Evolutionary conservation across 2,113 vertebrate species (phyloP), one percentile per base, ranked within the genome.

Genomic region (Pygathrix nemaeus): DNA sequence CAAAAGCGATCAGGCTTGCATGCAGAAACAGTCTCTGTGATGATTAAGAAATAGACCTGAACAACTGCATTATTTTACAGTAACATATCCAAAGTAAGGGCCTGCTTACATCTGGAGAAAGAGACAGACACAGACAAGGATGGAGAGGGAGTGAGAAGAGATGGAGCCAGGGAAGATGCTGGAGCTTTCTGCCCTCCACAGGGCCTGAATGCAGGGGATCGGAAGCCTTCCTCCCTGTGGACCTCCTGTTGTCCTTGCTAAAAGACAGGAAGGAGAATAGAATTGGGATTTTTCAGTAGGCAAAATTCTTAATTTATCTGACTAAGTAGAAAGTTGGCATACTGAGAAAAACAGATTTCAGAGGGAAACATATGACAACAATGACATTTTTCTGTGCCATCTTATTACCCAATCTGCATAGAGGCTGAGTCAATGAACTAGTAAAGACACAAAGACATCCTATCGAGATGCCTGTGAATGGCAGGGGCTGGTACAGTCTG

Each of bases 291-390:
- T 94, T 66, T 87, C 89, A 72, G 55, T 82, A 92, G 48, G 84
- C 32, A 70, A 79, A 80, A 52, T 79, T 83, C 32, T 57, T 79
- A 27, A 50, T 93, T 86, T 92, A 40, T 86, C n/a, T 59, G 52
- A 43, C n/a, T 48, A 43, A 21, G 66, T 61, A 72, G 52, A 83
- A 94, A 87, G n/a, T 91, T 96, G 86, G 25, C 59, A 45, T 64
- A 9, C n/a, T 16, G 73, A 96, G 83, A 57, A 85, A 96, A 88
- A 57, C 66, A 82, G 52, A 73, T 96, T 93, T 97, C 83, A 70
- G 75, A 61, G 87, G 64, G 61, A 50, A 87, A 92, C 79, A 7
- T 73, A 27, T 18, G 81, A 93, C 76, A 85, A 35, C 57, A 82
- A 3, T 72, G 90, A 50, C 88, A 59, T 72, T 93, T 91, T 92